phyloP scores from a whole-genome alignment of 2,113 vertebrate species.

The Xiphorhynchus elegans region DNA sequence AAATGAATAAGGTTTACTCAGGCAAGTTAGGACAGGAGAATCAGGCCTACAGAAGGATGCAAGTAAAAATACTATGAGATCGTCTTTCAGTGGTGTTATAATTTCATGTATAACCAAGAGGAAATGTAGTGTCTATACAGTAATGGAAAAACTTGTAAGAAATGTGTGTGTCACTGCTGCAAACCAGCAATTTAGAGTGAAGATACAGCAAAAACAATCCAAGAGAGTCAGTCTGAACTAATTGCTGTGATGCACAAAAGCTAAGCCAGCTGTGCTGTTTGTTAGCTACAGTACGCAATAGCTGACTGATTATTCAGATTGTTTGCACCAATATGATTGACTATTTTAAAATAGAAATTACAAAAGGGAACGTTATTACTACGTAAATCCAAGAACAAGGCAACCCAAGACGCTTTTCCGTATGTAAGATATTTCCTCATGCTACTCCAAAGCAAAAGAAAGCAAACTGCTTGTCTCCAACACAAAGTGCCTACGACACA shows the following conservation, averaged over 20 bases:
- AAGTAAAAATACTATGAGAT: background rate
- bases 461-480: background rate
- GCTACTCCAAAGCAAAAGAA: background rate
- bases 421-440: background rate
- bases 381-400: background rate
- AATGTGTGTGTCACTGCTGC: background rate
- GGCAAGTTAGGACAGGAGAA: background rate
- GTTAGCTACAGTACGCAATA: background rate
- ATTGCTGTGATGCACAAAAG: background rate
- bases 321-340: background rate
- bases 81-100: background rate
- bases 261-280: constrained; percentile 33
- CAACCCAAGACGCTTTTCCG: background rate
- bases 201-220: background rate
- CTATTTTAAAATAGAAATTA: background rate
- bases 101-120: background rate
- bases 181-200: background rate
- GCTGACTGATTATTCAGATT: constrained; percentile 25
- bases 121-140: background rate
- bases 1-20: background rate
- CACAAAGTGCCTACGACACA: background rate
- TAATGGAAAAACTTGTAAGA: background rate
- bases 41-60: background rate
- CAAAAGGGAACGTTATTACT: background rate
- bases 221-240: background rate